These are phyloP conservation scores for Acinonyx jubatus DNA, from an alignment of 2,113 vertebrate species.

Conservation along the genomic window DNA sequence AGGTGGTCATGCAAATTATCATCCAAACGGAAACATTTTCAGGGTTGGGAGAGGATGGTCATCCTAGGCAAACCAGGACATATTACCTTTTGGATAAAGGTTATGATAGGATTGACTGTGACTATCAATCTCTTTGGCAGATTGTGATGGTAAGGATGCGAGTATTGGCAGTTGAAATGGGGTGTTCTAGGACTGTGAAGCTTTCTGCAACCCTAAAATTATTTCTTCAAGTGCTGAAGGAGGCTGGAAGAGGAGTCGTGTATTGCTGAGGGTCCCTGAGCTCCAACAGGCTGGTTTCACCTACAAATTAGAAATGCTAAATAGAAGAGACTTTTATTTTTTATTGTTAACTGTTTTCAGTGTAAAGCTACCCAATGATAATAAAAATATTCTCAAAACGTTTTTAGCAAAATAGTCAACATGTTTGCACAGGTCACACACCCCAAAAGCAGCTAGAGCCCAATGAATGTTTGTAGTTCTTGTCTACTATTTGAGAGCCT, in stretches of 20 bases:
- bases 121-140: background rate
- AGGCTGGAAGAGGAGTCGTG: background rate
- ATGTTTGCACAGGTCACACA: background rate
- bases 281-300: background rate
- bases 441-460: background rate
- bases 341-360: background rate
- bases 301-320: background rate
- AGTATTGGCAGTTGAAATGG: background rate
- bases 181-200: background rate
- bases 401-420: slow-evolving; percentile 9
- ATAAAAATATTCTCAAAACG: background rate
- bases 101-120: background rate
- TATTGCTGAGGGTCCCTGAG: background rate
- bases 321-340: background rate
- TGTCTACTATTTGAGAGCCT: background rate
- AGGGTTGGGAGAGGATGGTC: background rate
- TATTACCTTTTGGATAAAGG: background rate
- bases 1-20: background rate
- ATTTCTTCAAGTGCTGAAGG: background rate
- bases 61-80: background rate
- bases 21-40: background rate
- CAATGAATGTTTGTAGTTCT: background rate
- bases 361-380: background rate
- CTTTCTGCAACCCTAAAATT: background rate
- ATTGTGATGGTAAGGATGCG: background rate